Evolutionary conservation across 2,113 vertebrate genomes (phyloP).

Genomic region (Zosterops pallidus): DNA sequence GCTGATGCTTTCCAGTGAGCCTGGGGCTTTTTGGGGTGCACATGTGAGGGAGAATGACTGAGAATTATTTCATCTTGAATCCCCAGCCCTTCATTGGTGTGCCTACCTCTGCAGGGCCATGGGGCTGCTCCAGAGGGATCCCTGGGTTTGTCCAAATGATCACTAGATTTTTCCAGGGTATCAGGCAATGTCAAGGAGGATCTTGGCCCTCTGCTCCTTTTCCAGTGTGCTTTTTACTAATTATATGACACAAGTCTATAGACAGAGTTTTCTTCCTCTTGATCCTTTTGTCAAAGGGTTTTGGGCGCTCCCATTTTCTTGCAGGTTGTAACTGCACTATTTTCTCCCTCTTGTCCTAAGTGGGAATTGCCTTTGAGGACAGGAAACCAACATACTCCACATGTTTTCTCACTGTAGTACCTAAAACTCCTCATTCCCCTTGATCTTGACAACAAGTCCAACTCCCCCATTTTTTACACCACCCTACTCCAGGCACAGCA

Average conservation of each 20-base stretch:
- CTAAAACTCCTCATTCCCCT: not conserved
- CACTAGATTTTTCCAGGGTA: not conserved
- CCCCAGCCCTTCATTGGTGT: not conserved
- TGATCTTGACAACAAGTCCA: not conserved
- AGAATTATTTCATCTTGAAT: not conserved
- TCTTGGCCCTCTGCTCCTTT: not conserved
- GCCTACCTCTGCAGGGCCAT: not conserved
- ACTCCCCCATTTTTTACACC: rapidly evolving
- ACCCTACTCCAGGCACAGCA: rapidly evolving
- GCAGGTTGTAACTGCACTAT: not conserved
- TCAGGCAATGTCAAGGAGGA: rapidly evolving
- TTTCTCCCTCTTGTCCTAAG: not conserved
- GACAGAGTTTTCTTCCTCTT: not conserved
- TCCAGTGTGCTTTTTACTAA: not conserved
- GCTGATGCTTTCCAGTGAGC: not conserved
- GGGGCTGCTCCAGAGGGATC: not conserved
- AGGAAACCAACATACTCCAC: not conserved
- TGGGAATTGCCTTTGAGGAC: not conserved
- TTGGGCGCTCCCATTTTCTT: not conserved
- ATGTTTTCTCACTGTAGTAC: not conserved
- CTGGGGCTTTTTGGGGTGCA: not conserved
- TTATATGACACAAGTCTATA: not conserved
- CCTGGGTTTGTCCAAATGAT: not conserved
- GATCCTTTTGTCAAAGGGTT: not conserved
- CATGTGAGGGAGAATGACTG: not conserved